These are phyloP conservation scores for Drosophila ochracea DNA, from an alignment of 2,888 invertebrate genomes.

Conservation along the genomic window DNA sequence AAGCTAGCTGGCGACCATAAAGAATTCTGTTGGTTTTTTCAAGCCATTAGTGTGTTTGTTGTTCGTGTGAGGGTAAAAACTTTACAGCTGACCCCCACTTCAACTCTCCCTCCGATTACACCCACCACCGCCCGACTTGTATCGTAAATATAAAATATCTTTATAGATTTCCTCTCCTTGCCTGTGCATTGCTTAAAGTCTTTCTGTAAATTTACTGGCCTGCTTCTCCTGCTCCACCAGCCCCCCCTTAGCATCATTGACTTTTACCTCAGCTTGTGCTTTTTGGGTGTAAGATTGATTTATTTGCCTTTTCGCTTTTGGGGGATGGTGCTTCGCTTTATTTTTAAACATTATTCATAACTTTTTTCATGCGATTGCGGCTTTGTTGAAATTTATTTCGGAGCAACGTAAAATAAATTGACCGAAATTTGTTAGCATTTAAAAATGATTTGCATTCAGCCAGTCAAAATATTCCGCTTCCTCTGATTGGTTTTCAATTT, in stretches of 20 bases:
- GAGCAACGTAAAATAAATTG: slow-evolving; percentile 68
- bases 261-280: slow-evolving; percentile 30
- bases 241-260: slow-evolving; percentile 25
- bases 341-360: slow-evolving; percentile 75
- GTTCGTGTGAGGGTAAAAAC: slow-evolving; percentile 19
- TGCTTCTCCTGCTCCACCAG: no score
- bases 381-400: slow-evolving; percentile 72
- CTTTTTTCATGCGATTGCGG: slow-evolving; percentile 60
- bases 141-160: slow-evolving; percentile 50
- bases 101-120: background rate
- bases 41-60: slow-evolving; percentile 19
- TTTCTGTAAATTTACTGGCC: slow-evolving; percentile 18
- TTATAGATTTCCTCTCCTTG: slow-evolving; percentile 67
- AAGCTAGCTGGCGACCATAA: slow-evolving; percentile 27
- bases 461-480: slow-evolving; percentile 9
- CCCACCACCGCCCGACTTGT: slow-evolving; percentile 32
- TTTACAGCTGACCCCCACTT: slow-evolving; percentile 33
- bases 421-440: slow-evolving; percentile 79
- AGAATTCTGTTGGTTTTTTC: slow-evolving; percentile 25
- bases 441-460: slow-evolving; percentile 74
- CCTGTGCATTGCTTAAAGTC: slow-evolving; percentile 15
- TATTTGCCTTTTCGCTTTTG: slow-evolving; percentile 60
- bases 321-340: slow-evolving; percentile 37
- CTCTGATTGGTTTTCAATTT: slow-evolving; percentile 40
- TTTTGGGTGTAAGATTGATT: slow-evolving; percentile 73